These are phyloP conservation scores for Polymixis lichenea DNA, from an alignment of 2,888 invertebrate species.

Conservation along the genomic window DNA sequence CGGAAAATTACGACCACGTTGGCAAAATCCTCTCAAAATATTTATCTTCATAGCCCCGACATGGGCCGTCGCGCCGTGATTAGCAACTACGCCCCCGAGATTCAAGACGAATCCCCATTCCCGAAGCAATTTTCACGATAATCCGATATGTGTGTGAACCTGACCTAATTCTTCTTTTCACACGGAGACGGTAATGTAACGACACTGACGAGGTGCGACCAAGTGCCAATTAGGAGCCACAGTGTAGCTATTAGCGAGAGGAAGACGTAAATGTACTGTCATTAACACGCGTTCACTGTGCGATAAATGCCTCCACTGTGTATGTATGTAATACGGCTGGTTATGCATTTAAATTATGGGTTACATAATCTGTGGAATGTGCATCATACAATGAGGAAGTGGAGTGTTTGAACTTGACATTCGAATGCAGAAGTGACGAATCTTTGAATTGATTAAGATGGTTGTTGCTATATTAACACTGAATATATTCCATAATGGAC, in stretches of 20 bases:
- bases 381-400: conserved; percentile 7
- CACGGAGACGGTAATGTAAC: conserved; percentile 46
- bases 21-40: conserved; percentile 6
- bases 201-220: conserved; percentile 51
- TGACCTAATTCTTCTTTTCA: conserved; percentile 62
- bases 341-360: conserved; percentile 37
- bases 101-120: conserved; percentile 38
- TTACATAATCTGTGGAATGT: conserved; percentile 25
- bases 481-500: neutral
- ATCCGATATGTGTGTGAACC: conserved; percentile 49
- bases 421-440: neutral
- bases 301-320: conserved; percentile 51
- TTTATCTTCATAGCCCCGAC: conserved; percentile 40
- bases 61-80: conserved; percentile 39
- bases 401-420: conserved; percentile 36
- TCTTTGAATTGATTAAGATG: neutral
- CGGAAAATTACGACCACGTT: neutral
- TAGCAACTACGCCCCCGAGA: conserved; percentile 49
- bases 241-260: conserved; percentile 64
- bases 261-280: conserved; percentile 60
- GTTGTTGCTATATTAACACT: neutral
- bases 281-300: conserved; percentile 60
- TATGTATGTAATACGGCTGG: neutral
- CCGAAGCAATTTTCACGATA: conserved; percentile 53
- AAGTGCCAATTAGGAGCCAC: conserved; percentile 67